Conservation (phyloP, 2,113 vertebrate genomes). For the Psilopogon haemacephalus region DNA sequence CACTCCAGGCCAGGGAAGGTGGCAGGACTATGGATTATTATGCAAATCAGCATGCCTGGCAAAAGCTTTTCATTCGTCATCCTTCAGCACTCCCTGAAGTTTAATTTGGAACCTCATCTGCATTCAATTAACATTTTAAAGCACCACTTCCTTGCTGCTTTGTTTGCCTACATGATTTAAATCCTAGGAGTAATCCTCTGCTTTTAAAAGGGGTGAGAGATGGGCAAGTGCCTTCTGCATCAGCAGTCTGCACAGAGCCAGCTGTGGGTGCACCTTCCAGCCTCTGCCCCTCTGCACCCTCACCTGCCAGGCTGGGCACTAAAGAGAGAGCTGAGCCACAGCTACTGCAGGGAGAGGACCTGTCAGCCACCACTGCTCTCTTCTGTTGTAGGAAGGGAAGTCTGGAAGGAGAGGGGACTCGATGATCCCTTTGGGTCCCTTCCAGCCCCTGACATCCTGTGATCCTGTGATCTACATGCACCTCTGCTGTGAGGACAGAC, state of each 20-base stretch:
- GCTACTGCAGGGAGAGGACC: not conserved
- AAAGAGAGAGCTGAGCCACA: not conserved
- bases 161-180: conserved; percentile 14
- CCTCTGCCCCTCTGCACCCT: not conserved
- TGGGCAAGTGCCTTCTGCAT: not conserved
- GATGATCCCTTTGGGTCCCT: no score
- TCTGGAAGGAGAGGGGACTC: not conserved
- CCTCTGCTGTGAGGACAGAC: no score
- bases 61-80: conserved; percentile 1
- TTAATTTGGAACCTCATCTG: conserved; percentile 1
- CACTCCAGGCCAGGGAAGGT: not conserved
- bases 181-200: not conserved
- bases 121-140: conserved; percentile 26
- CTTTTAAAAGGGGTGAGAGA: not conserved
- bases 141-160: not conserved
- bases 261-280: not conserved
- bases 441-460: no score
- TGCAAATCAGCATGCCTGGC: not conserved
- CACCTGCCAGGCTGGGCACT: not conserved
- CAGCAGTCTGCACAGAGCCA: not conserved
- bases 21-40: not conserved
- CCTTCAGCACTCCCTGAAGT: not conserved
- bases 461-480: no score
- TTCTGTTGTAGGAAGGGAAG: not conserved
- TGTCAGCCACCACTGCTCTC: not conserved